phyloP scores from a whole-genome alignment of 1,140 invertebrate genomes.

The Lysiphlebus fabarum region DNA sequence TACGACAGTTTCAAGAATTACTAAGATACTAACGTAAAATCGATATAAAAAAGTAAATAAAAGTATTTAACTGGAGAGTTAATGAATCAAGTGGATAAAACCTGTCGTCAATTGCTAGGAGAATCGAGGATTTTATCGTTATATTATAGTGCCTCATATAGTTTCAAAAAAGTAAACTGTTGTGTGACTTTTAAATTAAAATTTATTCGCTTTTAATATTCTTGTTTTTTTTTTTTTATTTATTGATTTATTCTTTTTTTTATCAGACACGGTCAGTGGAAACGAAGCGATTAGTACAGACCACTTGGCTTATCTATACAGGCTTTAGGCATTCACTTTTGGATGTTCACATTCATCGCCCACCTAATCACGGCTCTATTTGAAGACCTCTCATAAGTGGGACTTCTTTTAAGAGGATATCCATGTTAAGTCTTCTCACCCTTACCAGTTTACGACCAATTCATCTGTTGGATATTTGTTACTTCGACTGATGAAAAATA shows the following conservation, averaged over 20 bases:
- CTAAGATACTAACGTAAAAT: too few relatives aligned
- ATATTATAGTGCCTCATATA: background rate
- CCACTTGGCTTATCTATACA: constrained; percentile 20
- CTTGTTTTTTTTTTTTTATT: background rate
- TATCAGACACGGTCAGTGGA: constrained; percentile 18
- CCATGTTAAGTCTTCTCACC: constrained; percentile 28
- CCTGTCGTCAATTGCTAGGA: too few relatives aligned
- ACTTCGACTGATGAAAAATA: constrained; percentile 21
- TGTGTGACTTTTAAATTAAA: too few relatives aligned
- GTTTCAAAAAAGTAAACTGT: background rate
- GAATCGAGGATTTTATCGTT: too few relatives aligned
- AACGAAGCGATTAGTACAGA: constrained; percentile 23
- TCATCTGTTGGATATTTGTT: constrained; percentile 33
- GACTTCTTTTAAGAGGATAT: constrained; percentile 33
- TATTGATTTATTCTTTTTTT: background rate
- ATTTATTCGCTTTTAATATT: too few relatives aligned
- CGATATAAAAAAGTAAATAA: too few relatives aligned
- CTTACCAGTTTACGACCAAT: constrained; percentile 27
- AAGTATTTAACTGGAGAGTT: too few relatives aligned
- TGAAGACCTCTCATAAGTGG: constrained; percentile 17
- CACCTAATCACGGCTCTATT: constrained; percentile 36
- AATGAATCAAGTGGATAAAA: too few relatives aligned
- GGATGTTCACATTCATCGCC: constrained; percentile 21
- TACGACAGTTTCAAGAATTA: too few relatives aligned
- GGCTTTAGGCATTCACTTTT: constrained; percentile 19